Base-by-base conservation (phyloP, 2,113 vertebrate genomes). In the Galemys pyrenaicus region DNA sequence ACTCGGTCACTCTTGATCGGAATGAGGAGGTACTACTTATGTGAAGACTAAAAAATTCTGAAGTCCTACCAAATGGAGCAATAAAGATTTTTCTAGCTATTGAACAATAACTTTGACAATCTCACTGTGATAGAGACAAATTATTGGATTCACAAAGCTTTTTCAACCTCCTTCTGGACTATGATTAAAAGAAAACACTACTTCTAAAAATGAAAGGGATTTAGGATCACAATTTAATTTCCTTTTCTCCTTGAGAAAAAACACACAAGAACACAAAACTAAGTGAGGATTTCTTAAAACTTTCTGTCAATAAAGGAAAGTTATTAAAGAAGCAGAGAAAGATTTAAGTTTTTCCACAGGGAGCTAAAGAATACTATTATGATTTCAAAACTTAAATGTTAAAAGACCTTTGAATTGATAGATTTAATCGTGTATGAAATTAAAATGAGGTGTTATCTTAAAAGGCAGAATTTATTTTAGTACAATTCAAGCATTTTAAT, bases 381-480 rank as follows among this genome's bases (percentile, higher is more conserved):
- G 92, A 95, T 94, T 96, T 95, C 88, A 87, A 94, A 96, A 89
- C 44, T 5, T 92, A 35, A 80, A 94, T 79, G 85, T 84, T 95
- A 78, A 94, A 94, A 96, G 93, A 94, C 92, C 92, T 96, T 93
- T 94, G 92, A 96, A 97, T 94, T 96, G 92, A 96, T 94, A 94
- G 90, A 96, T 96, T 96, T 96, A 96, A 96, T 96, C 94, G 58
- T 88, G 95, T 89, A 94, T 96, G 93, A 97, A 97, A 97, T 97
- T 96, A 96, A 97, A 96, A 97, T 93, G 92, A 97, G 87, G 90
- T 92, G 78, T 94, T 96, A 97, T 94, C 95, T 96, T 97, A 95
- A 92, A 97, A 87, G 89, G 91, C 92, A 95, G 96, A 90, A 97
- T 98, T 98, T 97, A 97, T 94, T 97, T 97, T 84, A 92, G 96